These are phyloP conservation scores for Neosilurus mollespiculum DNA, from an alignment of 2,797 vertebrate genomes.

Conservation along the genomic window DNA sequence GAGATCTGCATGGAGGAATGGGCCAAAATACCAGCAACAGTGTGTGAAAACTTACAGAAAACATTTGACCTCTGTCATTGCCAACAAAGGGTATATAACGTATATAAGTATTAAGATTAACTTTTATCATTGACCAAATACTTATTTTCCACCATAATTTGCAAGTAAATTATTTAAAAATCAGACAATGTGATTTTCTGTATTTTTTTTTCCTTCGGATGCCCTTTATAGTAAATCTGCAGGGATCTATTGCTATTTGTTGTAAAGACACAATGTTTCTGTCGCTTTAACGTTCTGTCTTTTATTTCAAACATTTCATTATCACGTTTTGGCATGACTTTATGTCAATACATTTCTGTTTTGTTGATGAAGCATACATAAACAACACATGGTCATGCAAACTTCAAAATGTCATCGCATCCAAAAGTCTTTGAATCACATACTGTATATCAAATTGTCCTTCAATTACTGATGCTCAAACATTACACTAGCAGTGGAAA, in stretches of 20 bases:
- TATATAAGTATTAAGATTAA: too few relatives aligned
- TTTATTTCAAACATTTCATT: background rate
- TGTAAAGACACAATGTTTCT: background rate
- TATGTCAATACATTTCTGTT: background rate
- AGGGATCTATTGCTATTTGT: background rate
- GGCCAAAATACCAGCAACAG: too few relatives aligned
- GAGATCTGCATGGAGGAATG: too few relatives aligned
- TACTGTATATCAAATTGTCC: constrained; percentile 20
- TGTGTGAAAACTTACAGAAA: too few relatives aligned
- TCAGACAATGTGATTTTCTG: too few relatives aligned
- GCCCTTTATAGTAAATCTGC: background rate
- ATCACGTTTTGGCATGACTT: background rate
- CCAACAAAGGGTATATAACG: too few relatives aligned
- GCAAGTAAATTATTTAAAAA: too few relatives aligned
- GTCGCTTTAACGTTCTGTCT: background rate
- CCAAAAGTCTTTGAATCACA: constrained; percentile 11
- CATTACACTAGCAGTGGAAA: background rate
- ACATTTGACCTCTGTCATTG: too few relatives aligned
- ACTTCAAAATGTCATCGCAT: constrained; percentile 20
- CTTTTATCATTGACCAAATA: too few relatives aligned
- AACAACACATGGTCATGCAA: constrained; percentile 1
- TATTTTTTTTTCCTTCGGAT: too few relatives aligned
- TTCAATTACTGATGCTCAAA: background rate
- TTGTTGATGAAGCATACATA: background rate
- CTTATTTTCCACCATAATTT: too few relatives aligned